Evolutionary conservation across 2,113 vertebrate species (phyloP), one percentile per base, ranked within the genome.

Genomic region (Eptatretus burgeri): DNA sequence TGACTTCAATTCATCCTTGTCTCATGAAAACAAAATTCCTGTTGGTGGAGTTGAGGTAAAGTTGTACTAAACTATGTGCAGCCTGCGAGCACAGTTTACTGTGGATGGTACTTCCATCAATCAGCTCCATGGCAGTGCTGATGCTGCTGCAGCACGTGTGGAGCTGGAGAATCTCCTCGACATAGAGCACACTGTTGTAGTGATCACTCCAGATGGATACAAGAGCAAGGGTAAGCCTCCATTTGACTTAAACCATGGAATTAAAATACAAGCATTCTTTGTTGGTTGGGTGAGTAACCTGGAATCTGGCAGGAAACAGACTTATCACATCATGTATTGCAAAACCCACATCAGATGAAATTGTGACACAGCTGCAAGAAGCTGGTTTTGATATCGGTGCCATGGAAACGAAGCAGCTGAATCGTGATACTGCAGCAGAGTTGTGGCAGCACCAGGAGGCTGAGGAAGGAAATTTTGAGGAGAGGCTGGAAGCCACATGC

Each of bases 91-190:
- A 51, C 72, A 68, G 72, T 78, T 77, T 69, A 66, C 70, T 19
- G 66, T 69, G 51, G 76, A 71, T 64, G 69, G 67, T 1, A 69
- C 72, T 51, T 62, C 72, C 14, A 65, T 76, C 64, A 78, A 74
- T 70, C 78, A 76, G 69, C 70, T 81, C 14, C 77, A 81, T 17
- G 78, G 78, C 66, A 81, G 79, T 41, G 19, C 52, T 7, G 74
- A 64, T 51, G 52, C 13, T 0, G 68, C 76, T 64, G 77, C 74
- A 17, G 78, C 78, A 13, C 70, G 76, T 51, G 67, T 11, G 64
- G 78, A 79, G 69, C 74, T 81, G 68, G 56, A 63, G 67, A 77
- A 77, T 69, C 77, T 81, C 72, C 80, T 81, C 71, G 76, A 76
- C 14, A 68, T 64, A 56, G 73, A 81, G 67, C 67, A 66, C 18